A percentile compares a stretch with the other conserved stretches of the same genome.
phyloP scores from a whole-genome alignment of 2,797 vertebrate species.

The Leucoraja ocellata region DNA sequence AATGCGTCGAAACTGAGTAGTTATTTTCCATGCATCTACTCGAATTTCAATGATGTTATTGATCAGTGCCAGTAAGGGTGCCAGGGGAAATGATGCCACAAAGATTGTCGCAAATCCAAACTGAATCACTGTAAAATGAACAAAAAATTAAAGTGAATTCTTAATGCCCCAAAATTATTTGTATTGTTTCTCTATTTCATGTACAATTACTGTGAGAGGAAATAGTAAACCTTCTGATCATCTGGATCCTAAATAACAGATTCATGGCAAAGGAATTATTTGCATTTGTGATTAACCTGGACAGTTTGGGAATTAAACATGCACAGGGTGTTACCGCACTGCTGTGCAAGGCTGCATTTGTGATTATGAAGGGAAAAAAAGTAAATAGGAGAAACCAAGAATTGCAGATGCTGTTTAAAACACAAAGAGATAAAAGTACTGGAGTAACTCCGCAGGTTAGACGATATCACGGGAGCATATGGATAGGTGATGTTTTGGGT shows the following conservation, averaged over 20 bases:
- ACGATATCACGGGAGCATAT: too few species aligned
- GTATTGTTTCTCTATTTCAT: not conserved
- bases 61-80: conserved; percentile 79
- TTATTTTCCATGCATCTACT: conserved; percentile 86
- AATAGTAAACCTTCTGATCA: not conserved
- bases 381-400: too few species aligned
- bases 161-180: not conserved
- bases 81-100: conserved; percentile 88
- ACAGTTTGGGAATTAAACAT: not conserved
- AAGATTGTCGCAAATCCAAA: conserved; percentile 93
- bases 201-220: not conserved
- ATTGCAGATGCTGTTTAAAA: too few species aligned
- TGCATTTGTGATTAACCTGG: too few species aligned
- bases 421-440: too few species aligned
- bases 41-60: conserved; percentile 89
- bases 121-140: conserved; percentile 73
- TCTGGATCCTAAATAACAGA: not conserved
- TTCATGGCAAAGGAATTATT: not conserved
- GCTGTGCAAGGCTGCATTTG: not conserved
- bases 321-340: not conserved
- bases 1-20: conserved; percentile 76
- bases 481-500: too few species aligned
- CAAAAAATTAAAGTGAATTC: conserved; percentile 43
- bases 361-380: not conserved
- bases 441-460: too few species aligned